Base-by-base conservation (phyloP, 2,113 vertebrate species). In the Anarrhichthys ocellatus region DNA sequence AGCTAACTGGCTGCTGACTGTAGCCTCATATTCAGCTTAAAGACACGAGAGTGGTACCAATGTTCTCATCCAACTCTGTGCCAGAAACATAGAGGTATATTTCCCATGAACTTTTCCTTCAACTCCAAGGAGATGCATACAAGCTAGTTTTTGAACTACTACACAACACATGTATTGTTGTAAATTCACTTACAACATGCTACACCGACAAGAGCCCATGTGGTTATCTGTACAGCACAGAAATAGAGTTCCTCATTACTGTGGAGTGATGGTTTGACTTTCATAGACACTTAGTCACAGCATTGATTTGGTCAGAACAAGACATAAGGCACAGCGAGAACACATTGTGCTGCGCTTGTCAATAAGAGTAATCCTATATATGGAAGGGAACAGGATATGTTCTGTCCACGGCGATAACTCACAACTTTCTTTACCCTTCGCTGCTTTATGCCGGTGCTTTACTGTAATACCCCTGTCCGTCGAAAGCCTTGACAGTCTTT, bases 371-470 rank as follows among this genome's bases (percentile, higher is more conserved):
- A 89, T 91, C 81, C 75, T 2, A 48, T 71, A 85, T 86, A 88
- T 89, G 85, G 87, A 89, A 22, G 71, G 64, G 76, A 86, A 77
- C 72, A 64, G 85, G 78, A 85, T 80, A 46, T 66, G 79, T 65
- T 80, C 77, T 59, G 76, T 89, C 85, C 59, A 66, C 15, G 1
- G 87, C 82, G 6, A 81, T 91, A 93, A 92, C 81, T 92, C 89
- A 92, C 64, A 66, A 68, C 52, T 88, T 88, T 82, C 80, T 84
- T 85, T 84, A 82, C 74, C 63, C n/a, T 86, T 71, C n/a, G 27
- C 73, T 76, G 84, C 69, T 86, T 87, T 87, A 82, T 86, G 82
- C 82, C 81, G 27, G 66, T 6, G 54, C 78, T 84, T 88, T 75
- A 79, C 73, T 58, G 68, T 89, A 83, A 89, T 90, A 77, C 76